Evolutionary conservation across 2,888 invertebrate species (phyloP).

Genomic region (Sarcophaga caerulescens): DNA sequence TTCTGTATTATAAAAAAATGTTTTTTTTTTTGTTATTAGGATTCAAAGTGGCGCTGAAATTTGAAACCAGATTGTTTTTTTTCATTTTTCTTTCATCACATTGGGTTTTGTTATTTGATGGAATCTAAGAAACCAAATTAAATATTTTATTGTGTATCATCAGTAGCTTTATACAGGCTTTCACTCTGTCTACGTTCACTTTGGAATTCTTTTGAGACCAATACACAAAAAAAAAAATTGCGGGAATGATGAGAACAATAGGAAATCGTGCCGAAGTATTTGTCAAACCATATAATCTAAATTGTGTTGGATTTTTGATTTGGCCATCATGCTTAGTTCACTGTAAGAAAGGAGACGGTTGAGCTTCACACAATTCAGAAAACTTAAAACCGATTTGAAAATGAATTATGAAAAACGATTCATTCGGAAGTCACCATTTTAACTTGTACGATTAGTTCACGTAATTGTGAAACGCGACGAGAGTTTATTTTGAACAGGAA

Average conservation of each 20-base stretch:
- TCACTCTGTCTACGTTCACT: conserved; percentile 36
- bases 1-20: not conserved
- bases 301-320: not conserved
- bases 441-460: no score
- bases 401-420: no score
- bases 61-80: conserved; percentile 50
- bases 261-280: conserved; percentile 59
- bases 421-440: no score
- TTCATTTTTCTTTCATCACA: conserved; percentile 12
- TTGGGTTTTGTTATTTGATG: conserved; percentile 16
- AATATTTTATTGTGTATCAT: conserved; percentile 31
- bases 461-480: no score
- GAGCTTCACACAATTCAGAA: no score
- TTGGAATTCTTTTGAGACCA: not conserved
- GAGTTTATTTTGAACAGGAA: no score
- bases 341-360: no score
- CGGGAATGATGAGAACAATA: conserved; percentile 10
- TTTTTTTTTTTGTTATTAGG: not conserved
- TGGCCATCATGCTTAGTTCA: no score
- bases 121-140: conserved; percentile 60
- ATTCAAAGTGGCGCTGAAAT: conserved; percentile 65
- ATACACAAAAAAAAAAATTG: not conserved
- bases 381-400: no score
- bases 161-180: conserved; percentile 36
- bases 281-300: conserved; percentile 55